These are phyloP conservation scores for Oreochromis mossambicus DNA, from an alignment of 2,797 vertebrate species.

Conservation along the genomic window DNA sequence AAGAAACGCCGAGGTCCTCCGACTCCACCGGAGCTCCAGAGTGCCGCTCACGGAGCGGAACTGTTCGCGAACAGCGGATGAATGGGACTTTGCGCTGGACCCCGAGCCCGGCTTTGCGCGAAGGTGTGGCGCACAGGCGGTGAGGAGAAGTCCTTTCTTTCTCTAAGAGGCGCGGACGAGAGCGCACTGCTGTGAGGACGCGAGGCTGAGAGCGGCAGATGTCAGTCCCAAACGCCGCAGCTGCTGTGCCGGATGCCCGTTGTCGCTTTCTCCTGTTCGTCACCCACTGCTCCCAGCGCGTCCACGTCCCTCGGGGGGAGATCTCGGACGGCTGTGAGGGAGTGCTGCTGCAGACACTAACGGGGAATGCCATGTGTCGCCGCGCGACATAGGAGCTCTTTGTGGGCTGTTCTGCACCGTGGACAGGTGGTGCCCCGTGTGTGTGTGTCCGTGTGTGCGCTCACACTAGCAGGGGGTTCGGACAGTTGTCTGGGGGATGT, in stretches of 20 bases:
- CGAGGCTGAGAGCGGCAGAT: conserved; percentile 62
- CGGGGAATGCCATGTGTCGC: conserved; percentile 77
- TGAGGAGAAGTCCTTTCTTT: conserved; percentile 35
- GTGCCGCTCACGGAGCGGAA: conserved; percentile 19
- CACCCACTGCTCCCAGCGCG: conserved; percentile 32
- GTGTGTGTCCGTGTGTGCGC: conserved; percentile 10
- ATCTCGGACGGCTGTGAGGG: conserved; percentile 61
- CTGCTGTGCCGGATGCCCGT: conserved; percentile 52
- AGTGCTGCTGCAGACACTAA: conserved; percentile 52
- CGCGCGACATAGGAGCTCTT: conserved; percentile 74
- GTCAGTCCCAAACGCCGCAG: conserved; percentile 53
- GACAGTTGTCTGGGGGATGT: conserved; percentile 81
- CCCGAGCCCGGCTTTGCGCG: conserved; percentile 17
- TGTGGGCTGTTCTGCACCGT: conserved; percentile 70
- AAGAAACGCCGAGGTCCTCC: conserved; percentile 60
- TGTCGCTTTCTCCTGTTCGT: conserved; percentile 30
- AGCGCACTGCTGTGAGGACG: conserved; percentile 67
- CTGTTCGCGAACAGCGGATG: conserved; percentile 38
- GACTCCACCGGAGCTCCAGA: conserved; percentile 33
- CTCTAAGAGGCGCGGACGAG: conserved; percentile 35
- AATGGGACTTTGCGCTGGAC: conserved; percentile 57
- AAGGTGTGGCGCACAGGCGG: conserved; percentile 31
- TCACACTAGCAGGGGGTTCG: conserved; percentile 33
- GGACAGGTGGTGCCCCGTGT: conserved; percentile 76
- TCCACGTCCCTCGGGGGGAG: conserved; percentile 50